phyloP scores from a whole-genome alignment of 2,888 invertebrate genomes.

The Cephalotes varians region DNA sequence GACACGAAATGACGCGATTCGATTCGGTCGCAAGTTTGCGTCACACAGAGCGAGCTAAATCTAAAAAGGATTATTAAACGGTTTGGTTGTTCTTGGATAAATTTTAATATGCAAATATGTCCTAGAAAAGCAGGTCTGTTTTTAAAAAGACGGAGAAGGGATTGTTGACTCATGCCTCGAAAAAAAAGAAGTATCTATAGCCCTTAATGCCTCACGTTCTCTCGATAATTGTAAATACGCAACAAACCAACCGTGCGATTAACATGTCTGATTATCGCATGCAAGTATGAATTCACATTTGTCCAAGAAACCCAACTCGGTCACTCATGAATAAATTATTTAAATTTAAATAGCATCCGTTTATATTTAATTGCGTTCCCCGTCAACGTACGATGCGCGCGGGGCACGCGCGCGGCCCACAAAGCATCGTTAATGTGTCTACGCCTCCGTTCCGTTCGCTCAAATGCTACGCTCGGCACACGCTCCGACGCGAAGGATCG shows the following conservation, averaged over 20 bases:
- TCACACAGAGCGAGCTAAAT: not conserved
- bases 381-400: constrained; percentile 55
- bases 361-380: constrained; percentile 67
- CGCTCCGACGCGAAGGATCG: constrained; percentile 76
- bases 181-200: not conserved
- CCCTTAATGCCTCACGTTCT: not conserved
- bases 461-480: constrained; percentile 84
- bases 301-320: constrained; percentile 13
- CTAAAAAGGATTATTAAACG: not conserved
- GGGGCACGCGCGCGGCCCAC: constrained; percentile 55
- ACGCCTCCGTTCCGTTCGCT: constrained; percentile 79
- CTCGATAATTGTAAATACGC: not conserved
- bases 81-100: not conserved
- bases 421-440: constrained; percentile 69
- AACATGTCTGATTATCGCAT: not conserved
- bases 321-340: constrained; percentile 50
- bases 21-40: not conserved
- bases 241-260: constrained; percentile 36
- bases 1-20: constrained; percentile 14
- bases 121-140: not conserved
- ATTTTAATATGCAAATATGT: not conserved
- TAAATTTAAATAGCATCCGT: constrained; percentile 63
- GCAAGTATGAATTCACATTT: not conserved
- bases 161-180: not conserved
- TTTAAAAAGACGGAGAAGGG: not conserved